phyloP scores from a whole-genome alignment of 1,140 invertebrate species.

The Atta texana region DNA sequence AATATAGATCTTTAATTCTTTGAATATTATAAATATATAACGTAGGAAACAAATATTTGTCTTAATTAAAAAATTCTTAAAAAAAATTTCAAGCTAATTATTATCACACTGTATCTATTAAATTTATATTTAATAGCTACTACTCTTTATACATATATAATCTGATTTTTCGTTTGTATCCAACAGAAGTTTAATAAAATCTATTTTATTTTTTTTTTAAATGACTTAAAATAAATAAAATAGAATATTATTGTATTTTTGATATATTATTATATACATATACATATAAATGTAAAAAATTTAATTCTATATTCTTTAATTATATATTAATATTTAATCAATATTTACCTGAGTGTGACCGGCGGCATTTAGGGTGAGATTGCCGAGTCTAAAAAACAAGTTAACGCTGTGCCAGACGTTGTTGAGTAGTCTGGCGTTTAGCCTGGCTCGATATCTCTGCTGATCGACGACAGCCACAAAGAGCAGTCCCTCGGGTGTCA shows the following conservation, averaged over 20 bases:
- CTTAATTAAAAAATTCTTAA: too few species aligned
- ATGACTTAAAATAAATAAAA: neutral
- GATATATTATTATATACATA: neutral
- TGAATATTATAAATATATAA: too few species aligned
- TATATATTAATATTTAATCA: neutral
- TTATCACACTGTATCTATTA: too few species aligned
- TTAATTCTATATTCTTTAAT: neutral
- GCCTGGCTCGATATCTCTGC: slow-evolving; percentile 88
- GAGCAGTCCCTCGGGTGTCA: slow-evolving; percentile 89
- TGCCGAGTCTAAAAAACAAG: slow-evolving; percentile 89
- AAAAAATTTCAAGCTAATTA: too few species aligned
- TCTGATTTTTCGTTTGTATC: too few species aligned
- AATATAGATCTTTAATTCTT: too few species aligned
- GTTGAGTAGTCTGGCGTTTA: slow-evolving; percentile 90
- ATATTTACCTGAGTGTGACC: slow-evolving; percentile 85
- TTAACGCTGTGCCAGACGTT: slow-evolving; percentile 94
- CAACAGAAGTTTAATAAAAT: neutral
- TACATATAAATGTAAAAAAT: neutral
- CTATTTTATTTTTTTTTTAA: neutral
- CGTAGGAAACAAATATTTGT: too few species aligned
- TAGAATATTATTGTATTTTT: neutral
- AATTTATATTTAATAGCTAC: too few species aligned
- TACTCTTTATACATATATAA: too few species aligned
- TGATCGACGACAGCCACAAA: slow-evolving; percentile 88
- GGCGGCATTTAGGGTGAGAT: slow-evolving; percentile 88